Evolutionary conservation across 2,797 vertebrate genomes (phyloP).

Genomic region (Acipenser transmontanus): DNA sequence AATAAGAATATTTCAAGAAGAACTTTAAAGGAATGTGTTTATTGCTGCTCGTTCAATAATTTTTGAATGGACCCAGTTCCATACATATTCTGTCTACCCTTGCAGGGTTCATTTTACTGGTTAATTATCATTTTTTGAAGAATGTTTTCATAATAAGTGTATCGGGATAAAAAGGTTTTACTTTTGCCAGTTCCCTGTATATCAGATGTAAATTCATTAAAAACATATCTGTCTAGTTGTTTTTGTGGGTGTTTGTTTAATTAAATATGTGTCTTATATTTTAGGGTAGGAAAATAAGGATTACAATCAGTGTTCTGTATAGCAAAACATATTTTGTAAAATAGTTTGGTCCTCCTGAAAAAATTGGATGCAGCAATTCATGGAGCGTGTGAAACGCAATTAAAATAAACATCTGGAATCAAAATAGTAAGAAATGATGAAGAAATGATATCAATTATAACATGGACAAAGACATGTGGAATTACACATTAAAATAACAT

Average conservation of each 20-base stretch:
- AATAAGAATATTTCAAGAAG: slow-evolving; percentile 8
- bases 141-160: slow-evolving; percentile 26
- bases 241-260: slow-evolving; percentile 16
- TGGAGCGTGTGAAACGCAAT: too few relatives aligned
- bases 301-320: too few relatives aligned
- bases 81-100: slow-evolving; percentile 18
- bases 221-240: slow-evolving; percentile 22
- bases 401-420: too few relatives aligned
- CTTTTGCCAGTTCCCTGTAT: slow-evolving; percentile 41
- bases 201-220: slow-evolving; percentile 59
- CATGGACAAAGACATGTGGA: too few relatives aligned
- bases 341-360: too few relatives aligned
- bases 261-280: background rate
- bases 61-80: slow-evolving; percentile 18
- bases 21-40: slow-evolving; percentile 13
- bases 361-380: too few relatives aligned
- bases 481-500: too few relatives aligned
- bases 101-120: slow-evolving; percentile 22
- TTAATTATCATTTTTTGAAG: slow-evolving; percentile 21
- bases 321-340: too few relatives aligned
- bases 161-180: slow-evolving; percentile 16
- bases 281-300: background rate
- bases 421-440: too few relatives aligned
- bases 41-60: slow-evolving; percentile 7
- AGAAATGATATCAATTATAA: too few relatives aligned